Evolutionary conservation across 2,888 invertebrate genomes (phyloP).

Genomic region (Siphlonurus alternatus): DNA sequence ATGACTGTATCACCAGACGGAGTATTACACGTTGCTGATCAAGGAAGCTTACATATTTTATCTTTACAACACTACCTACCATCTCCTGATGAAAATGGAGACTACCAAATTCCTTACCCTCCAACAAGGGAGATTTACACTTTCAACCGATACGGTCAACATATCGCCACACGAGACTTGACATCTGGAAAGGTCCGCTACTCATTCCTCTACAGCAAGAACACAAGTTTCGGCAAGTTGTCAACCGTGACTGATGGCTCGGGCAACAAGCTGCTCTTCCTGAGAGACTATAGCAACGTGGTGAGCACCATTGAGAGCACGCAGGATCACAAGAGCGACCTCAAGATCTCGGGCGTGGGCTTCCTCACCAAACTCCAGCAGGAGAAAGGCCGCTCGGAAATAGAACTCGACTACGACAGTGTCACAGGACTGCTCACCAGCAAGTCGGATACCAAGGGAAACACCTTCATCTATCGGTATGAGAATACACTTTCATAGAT

Average conservation of each 20-base stretch:
- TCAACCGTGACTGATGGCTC: conserved; percentile 88
- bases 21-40: conserved; percentile 90
- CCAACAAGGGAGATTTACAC: conserved; percentile 87
- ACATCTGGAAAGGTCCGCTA: conserved; percentile 90
- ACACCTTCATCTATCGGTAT: background rate
- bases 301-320: conserved; percentile 83
- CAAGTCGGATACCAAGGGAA: conserved; percentile 13
- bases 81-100: conserved; percentile 71
- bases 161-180: conserved; percentile 83
- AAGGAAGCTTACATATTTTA: conserved; percentile 68
- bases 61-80: conserved; percentile 77
- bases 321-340: conserved; percentile 79
- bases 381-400: conserved; percentile 76
- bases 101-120: conserved; percentile 85
- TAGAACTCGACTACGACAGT: conserved; percentile 80
- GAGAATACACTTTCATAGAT: no score
- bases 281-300: conserved; percentile 80
- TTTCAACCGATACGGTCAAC: conserved; percentile 90
- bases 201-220: conserved; percentile 92
- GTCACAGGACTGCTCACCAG: conserved; percentile 74
- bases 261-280: conserved; percentile 79
- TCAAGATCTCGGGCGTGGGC: conserved; percentile 85
- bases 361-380: conserved; percentile 67
- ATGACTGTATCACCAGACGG: conserved; percentile 90
- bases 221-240: conserved; percentile 86